Evolutionary conservation across 2,888 invertebrate species (phyloP), one percentile per base, ranked within the genome.

Genomic region (Teleiodes luculella): DNA sequence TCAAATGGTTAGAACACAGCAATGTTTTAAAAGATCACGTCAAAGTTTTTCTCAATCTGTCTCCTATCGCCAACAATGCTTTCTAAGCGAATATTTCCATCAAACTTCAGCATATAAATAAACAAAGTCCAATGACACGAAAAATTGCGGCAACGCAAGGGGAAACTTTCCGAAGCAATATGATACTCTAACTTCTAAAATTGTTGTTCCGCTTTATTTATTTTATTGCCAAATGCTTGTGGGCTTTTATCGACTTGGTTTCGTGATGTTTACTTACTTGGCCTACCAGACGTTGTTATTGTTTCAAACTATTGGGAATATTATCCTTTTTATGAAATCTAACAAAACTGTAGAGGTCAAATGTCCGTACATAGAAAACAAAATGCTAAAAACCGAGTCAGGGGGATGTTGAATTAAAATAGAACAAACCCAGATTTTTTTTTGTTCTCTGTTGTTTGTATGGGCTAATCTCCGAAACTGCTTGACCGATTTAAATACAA

Each of bases 81-180:
- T 28, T 14, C 49, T 20, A 24, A 49, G 20, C 35, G 49, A 24
- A 20, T 36, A 49, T 33, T 37, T 24, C 37, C 20, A 49, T 49
- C 36, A 50, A 66, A 63, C 58, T 67, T 61, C 50, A 55, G 49
- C 58, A 58, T 56, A 58, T 61, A 60, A 58, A 56, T 59, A 57
- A 60, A 57, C 39, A 61, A 56, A 63, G 65, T 63, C 60, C 66
- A 67, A 66, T 68, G 68, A 60, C 59, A 66, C 64, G 67, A 65
- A 63, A 66, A 65, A 68, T 67, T 61, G 66, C 58, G 60, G 58
- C 55, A 37, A 24, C 47, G 39, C n/a, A 16, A 43, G 47, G 50
- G 43, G 30, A 4, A 41, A 61, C 59, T 41, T 61, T 61, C 55
- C 53, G 52, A 30, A 28, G 52, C 55, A 58, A 60, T 60, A 53